Base-by-base conservation (phyloP, 1,140 invertebrate species). In the Scaptomyza montana region DNA sequence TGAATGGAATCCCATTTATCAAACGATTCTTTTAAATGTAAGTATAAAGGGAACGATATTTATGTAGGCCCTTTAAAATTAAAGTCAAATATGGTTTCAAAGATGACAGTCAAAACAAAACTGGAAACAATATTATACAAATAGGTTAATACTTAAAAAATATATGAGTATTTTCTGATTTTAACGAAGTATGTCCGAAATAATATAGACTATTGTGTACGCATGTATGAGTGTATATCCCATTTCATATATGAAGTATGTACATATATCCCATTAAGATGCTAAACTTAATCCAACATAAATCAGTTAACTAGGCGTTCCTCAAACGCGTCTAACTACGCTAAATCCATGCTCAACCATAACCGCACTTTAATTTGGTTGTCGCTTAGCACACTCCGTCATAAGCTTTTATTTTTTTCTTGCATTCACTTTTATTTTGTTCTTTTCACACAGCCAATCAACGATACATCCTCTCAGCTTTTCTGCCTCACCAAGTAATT, bases 391-490 rank as follows among this genome's bases (percentile, higher is more conserved):
- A 33, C 54, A 56, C 62, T 66, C 63, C 47, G 59, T 70, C 53
- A 54, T 60, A 70, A 51, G 49, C 51, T 45, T 53, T 33, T 64
- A 46, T 50, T 43, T 61, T 55, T 55, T 50, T 7, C 53, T 62
- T 43, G 3, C 39, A 3, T 5, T 63, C 57, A 63, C 41, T 47
- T 63, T 39, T 49, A 33, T 33, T 64, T 61, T 56, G 41, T 71
- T 63, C 50, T 57, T 87, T 71, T 80, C 80, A 89, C 84, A 89
- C 84, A 89, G 84, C 84, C 84, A 89, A 89, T 89, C 85, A 84
- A 77, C 77, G 71, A 79, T 74, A 64, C 63, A 53, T 81, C n/a
- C n/a, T 21, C 50, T 46, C 43, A 51, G 25, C 49, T 50, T 43
- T 55, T 43, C 54, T 71, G 63, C 55, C 57, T 36, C 50, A 36